A percentile compares a stretch with the other conserved stretches of the same genome.
phyloP scores from a whole-genome alignment of 92 coral and sea anemone genomes.

The Meandrina meandrites region DNA sequence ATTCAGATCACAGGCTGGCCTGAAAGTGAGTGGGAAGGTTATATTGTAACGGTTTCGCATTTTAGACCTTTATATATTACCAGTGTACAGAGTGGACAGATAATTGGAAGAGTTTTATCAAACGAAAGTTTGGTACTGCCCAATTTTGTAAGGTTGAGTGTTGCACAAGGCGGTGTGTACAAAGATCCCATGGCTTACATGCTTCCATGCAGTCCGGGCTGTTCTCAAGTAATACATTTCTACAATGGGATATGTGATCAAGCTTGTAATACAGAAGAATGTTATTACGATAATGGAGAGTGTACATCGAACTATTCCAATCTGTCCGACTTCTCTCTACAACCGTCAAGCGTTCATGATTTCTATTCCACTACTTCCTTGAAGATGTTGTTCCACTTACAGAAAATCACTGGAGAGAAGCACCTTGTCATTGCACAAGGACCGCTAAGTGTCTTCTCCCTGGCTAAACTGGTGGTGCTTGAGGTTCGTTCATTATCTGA shows the following conservation, averaged over 20 bases:
- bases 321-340: slow-evolving; percentile 5
- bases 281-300: slow-evolving; percentile 54
- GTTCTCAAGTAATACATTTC: slow-evolving; percentile 41
- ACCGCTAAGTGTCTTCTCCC: slow-evolving; percentile 53
- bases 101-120: slow-evolving; percentile 30
- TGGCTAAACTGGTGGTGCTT: slow-evolving; percentile 40
- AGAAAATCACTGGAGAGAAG: slow-evolving; percentile 47
- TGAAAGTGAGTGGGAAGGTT: slow-evolving; percentile 52
- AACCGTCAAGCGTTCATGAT: background rate
- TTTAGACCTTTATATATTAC: slow-evolving; percentile 47
- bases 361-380: slow-evolving; percentile 24
- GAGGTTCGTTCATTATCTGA: slow-evolving; percentile 21
- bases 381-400: slow-evolving; percentile 40
- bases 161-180: slow-evolving; percentile 12
- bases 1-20: slow-evolving; percentile 64
- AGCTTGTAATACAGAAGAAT: slow-evolving; percentile 46
- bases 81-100: slow-evolving; percentile 54
- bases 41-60: slow-evolving; percentile 45
- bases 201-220: slow-evolving; percentile 57
- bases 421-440: slow-evolving; percentile 36
- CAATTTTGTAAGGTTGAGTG: slow-evolving; percentile 24
- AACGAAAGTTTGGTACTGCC: slow-evolving; percentile 21
- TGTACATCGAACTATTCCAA: slow-evolving; percentile 12
- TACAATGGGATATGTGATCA: slow-evolving; percentile 54
- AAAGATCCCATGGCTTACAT: slow-evolving; percentile 45